These are phyloP conservation scores for Manis javanica DNA, from an alignment of 2,797 vertebrate species.

Conservation along the genomic window DNA sequence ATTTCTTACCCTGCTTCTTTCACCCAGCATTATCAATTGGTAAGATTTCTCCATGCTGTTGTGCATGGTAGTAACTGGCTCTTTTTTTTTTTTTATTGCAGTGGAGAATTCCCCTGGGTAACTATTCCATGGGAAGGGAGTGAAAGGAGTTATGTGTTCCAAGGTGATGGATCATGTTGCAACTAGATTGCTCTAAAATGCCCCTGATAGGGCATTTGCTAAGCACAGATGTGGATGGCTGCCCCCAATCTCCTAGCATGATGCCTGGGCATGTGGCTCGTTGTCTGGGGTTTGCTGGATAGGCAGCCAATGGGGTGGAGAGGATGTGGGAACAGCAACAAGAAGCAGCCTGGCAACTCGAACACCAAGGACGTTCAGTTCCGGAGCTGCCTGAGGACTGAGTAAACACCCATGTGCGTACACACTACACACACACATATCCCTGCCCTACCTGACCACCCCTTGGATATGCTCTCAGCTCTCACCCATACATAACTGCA, in stretches of 20 bases:
- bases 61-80: neutral
- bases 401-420: neutral
- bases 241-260: neutral
- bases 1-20: neutral
- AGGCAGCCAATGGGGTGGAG: neutral
- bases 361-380: conserved; percentile 67
- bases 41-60: neutral
- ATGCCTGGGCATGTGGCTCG: neutral
- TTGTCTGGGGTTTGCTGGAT: neutral
- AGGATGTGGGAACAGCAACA: neutral
- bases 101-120: neutral
- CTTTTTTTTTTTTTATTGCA: neutral
- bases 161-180: neutral
- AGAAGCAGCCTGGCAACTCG: neutral
- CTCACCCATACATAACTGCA: neutral
- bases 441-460: conserved; percentile 70
- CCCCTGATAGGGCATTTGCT: neutral
- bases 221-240: neutral
- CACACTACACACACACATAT: no score
- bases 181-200: neutral
- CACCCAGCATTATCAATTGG: neutral
- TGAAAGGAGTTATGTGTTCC: neutral
- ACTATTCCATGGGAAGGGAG: neutral
- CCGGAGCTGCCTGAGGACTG: neutral
- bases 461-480: conserved; percentile 67